Evolutionary conservation across 2,888 invertebrate genomes (phyloP), one percentile per base, ranked within the genome.

Genomic region (Leptinotarsa juncta): DNA sequence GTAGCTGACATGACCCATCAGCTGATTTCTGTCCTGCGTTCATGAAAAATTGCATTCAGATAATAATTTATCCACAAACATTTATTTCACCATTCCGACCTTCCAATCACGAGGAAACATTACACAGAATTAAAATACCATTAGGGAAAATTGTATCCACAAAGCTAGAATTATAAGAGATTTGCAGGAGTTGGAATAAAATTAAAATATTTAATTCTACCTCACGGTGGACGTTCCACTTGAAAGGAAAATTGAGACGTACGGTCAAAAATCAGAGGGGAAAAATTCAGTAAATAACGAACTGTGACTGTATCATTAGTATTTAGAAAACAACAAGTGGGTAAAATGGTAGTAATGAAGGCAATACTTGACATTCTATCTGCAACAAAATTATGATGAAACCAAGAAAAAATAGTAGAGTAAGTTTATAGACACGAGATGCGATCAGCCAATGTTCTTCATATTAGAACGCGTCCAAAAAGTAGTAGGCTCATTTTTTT

Each of bases 31-130:
- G 60, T 5, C 60, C 60, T 60, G 60, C 26, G 4, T 4, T 60
- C 70, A 62, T 20, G 23, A 70, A 71, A 71, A 69, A 71, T 74
- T 69, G 72, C 72, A 72, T 75, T 81, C 78, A 78, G 79, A 78
- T 77, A 73, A 79, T 74, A 77, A 76, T 77, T 80, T 73, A 76
- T 73, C 77, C 70, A 77, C 70, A 51, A 75, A 77, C 79, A 80
- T 70, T 79, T 78, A 78, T 79, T 81, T 71, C 73, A 68, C 67
- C 68, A 72, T 74, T 70, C 72, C 53, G 55, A 66, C 66, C 70
- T 62, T 68, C n/a, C n/a, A 62, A 50, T 57, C n/a, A 18, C 51
- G 26, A 53, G 65, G 20, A 70, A 72, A 67, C 57, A 69, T 72
- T 62, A 76, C 78, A 74, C 76, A 73, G 71, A 78, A 77, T 78